These are phyloP conservation scores for Mobula hypostoma DNA, from an alignment of 2,113 vertebrate genomes.

Conservation along the genomic window DNA sequence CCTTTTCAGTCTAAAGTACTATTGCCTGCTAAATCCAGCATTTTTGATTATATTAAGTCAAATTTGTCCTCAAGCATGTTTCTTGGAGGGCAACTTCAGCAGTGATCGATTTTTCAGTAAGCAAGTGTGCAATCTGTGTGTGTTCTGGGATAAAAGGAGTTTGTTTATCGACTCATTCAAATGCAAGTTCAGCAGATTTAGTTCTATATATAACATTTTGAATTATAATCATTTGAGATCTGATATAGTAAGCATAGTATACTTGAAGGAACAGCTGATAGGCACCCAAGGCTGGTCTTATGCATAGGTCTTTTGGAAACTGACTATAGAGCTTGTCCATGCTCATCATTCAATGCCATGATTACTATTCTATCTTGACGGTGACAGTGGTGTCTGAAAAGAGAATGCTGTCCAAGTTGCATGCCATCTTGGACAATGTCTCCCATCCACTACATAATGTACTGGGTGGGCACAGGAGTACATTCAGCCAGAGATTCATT, in stretches of 20 bases:
- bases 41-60: neutral
- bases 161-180: neutral
- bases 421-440: too few species aligned
- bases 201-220: neutral
- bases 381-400: too few species aligned
- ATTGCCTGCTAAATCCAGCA: neutral
- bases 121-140: neutral
- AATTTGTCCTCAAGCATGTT: neutral
- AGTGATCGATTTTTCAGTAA: neutral
- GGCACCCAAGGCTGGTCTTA: neutral
- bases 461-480: too few species aligned
- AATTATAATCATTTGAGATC: neutral
- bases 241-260: neutral
- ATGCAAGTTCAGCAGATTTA: neutral
- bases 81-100: neutral
- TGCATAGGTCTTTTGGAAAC: neutral
- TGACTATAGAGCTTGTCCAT: neutral
- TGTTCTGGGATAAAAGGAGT: neutral
- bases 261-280: too few species aligned
- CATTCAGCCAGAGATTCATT: too few species aligned
- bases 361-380: neutral
- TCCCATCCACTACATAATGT: too few species aligned
- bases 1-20: neutral
- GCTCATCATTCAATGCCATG: neutral
- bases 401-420: too few species aligned